Percentiles rank a stretch among this genome's conserved stretches.
Evolutionary conservation across 2,888 invertebrate species (phyloP).

Genomic region (Sturmia bella): DNA sequence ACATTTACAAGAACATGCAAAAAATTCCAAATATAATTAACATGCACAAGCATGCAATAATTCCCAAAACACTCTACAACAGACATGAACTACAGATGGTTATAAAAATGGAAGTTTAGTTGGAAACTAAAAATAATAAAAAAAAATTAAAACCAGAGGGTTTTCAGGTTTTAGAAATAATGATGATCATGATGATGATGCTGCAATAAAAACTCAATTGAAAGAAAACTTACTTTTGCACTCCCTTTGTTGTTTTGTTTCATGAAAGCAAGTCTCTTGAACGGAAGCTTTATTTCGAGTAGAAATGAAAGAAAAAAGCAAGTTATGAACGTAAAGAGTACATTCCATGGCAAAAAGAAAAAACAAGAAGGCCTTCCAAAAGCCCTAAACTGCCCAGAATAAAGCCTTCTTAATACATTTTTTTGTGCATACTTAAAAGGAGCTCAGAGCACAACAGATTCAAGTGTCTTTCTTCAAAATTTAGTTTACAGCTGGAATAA

Average conservation of each 20-base stretch:
- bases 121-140: background rate
- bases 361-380: no score
- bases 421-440: no score
- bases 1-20: background rate
- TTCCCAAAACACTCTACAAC: constrained; percentile 9
- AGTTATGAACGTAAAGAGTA: background rate
- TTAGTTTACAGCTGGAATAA: no score
- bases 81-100: background rate
- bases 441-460: no score
- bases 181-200: background rate
- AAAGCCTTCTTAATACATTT: no score
- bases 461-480: no score
- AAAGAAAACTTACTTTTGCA: constrained; percentile 9
- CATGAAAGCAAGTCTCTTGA: background rate
- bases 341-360: no score
- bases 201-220: constrained; percentile 3
- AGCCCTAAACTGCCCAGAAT: no score
- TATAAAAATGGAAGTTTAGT: background rate
- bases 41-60: background rate
- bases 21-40: background rate
- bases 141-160: background rate
- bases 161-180: constrained; percentile 7
- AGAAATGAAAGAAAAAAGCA: background rate
- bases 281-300: background rate
- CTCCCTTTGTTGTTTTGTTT: constrained; percentile 1